Evolutionary conservation across 2,797 vertebrate species (phyloP), one percentile per base, ranked within the genome.

Genomic region (Enteromius argenteus): DNA sequence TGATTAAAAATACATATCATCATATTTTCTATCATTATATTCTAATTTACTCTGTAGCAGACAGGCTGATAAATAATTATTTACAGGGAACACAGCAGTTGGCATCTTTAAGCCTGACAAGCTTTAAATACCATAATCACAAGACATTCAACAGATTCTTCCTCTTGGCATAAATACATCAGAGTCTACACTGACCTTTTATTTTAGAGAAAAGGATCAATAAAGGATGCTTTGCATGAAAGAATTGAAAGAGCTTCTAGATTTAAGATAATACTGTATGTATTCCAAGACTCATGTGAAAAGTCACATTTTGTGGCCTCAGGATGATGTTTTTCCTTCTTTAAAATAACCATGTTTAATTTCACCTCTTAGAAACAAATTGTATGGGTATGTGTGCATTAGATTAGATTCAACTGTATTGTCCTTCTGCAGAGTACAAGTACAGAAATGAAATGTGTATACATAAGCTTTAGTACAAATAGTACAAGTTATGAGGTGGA

Each of bases 1-100:
- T 75, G 81, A 83, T 83, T 83, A 83, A 56, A 81, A 76, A 83
- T 68, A 66, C 81, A 67, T 76, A 66, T 83, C 46, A 76, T 76
- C 73, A 68, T 53, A 68, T 56, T 76, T 76, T 67, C 35, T 66
- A 51, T 74, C 58, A 74, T 75, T 83, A 76, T 53, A 67, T 76
- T 56, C 7, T 56, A 56, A 83, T 76, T 83, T 53, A 46, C 81
- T 53, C 60, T 83, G 80, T 73, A 64, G 80, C 58, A 82, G 80
- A 37, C 69, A 73, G 58, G 17, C 46, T 76, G 73, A 32, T 83
- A 67, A 53, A 76, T 56, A 67, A 76, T 83, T 76, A 56, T 83
- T 66, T 76, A 83, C 32, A 68, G 75, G 6, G 62, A 56, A 23
- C 71, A 56, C 81, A 83, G 81, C 73, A 56, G 81, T 83, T 64